These are phyloP conservation scores for Nannobrachium achirus DNA, from an alignment of 2,113 vertebrate genomes.

Conservation along the genomic window DNA sequence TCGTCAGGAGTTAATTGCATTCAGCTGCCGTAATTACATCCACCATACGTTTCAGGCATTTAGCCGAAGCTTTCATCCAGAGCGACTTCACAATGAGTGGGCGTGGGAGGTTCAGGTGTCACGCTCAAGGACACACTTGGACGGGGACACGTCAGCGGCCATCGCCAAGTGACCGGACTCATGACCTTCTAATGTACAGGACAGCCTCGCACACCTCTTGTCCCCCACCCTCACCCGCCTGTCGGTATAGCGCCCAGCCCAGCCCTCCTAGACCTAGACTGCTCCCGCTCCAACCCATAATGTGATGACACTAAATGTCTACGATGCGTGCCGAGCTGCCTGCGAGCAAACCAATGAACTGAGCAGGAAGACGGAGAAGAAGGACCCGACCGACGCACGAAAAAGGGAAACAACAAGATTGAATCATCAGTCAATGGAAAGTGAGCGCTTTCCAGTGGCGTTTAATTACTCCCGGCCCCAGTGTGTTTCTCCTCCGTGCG, in stretches of 20 bases:
- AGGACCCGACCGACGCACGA: constrained; percentile 15
- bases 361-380: background rate
- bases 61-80: constrained; percentile 21
- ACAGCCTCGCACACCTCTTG: background rate
- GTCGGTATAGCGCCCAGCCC: constrained; percentile 20
- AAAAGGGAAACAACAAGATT: constrained; percentile 26
- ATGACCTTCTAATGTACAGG: background rate
- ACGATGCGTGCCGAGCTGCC: constrained; percentile 10
- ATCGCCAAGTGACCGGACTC: background rate
- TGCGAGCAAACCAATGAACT: constrained; percentile 11
- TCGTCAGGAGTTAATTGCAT: constrained; percentile 54
- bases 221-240: constrained; percentile 25
- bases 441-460: background rate
- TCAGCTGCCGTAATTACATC: constrained; percentile 53
- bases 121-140: background rate
- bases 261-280: background rate
- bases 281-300: background rate
- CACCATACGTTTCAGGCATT: constrained; percentile 36
- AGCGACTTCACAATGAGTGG: constrained; percentile 15
- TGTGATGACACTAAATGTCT: constrained; percentile 25
- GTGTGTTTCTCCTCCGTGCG: constrained; percentile 23
- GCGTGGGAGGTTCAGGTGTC: background rate
- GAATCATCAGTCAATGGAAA: constrained; percentile 29
- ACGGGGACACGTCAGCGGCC: background rate
- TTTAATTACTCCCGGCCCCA: constrained; percentile 33